phyloP scores from a whole-genome alignment of 2,797 vertebrate species.

The Sternarchorhynchus goeldii region DNA sequence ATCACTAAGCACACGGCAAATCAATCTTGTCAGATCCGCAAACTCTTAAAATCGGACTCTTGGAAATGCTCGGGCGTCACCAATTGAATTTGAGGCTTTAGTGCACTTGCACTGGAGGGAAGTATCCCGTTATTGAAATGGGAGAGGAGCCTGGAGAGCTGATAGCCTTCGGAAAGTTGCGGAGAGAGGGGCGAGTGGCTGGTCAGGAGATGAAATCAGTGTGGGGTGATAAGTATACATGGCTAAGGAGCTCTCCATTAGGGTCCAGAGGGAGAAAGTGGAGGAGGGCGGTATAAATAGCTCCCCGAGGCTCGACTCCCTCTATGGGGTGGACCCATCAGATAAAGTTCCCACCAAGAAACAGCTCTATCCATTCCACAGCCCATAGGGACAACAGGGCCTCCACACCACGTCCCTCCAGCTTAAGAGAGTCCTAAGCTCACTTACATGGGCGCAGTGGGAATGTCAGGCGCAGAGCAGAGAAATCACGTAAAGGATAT shows the following conservation, averaged over 20 bases:
- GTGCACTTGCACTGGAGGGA: conserved; percentile 65
- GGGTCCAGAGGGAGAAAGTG: conserved; percentile 56
- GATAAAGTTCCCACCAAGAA: conserved; percentile 72
- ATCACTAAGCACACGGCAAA: conserved; percentile 27
- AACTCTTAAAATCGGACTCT: conserved; percentile 57
- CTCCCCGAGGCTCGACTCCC: conserved; percentile 69
- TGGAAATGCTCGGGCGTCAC: conserved; percentile 65
- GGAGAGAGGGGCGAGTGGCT: conserved; percentile 65
- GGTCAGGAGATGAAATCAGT: conserved; percentile 74
- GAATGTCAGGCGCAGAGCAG: background rate
- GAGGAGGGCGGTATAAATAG: conserved; percentile 75
- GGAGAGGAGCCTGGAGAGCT: conserved; percentile 67
- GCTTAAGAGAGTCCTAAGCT: background rate
- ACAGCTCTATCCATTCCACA: conserved; percentile 69
- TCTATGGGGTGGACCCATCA: conserved; percentile 65
- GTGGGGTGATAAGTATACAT: conserved; percentile 67
- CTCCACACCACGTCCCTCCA: conserved; percentile 39
- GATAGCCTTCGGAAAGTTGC: conserved; percentile 59
- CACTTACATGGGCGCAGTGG: background rate
- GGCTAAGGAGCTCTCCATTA: conserved; percentile 66
- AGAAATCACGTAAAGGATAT: conserved; percentile 88
- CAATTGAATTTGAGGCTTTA: conserved; percentile 72
- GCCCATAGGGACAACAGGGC: conserved; percentile 60
- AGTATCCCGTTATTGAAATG: conserved; percentile 69
- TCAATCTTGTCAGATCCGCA: conserved; percentile 53